phyloP scores from a whole-genome alignment of 1,140 invertebrate species.

The Drosophila pseudoananassae region DNA sequence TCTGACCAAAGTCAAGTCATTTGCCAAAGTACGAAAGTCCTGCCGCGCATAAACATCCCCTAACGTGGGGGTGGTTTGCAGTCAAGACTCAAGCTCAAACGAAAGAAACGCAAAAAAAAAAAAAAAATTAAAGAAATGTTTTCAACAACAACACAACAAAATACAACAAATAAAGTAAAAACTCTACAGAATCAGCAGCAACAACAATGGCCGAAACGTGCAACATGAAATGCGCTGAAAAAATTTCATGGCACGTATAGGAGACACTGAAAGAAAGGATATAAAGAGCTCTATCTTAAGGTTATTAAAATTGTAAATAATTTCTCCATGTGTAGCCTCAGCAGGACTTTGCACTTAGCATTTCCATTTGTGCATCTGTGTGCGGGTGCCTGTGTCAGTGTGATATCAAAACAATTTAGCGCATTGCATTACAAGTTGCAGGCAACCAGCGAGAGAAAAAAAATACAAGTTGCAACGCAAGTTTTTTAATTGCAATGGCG shows the following conservation, averaged over 20 bases:
- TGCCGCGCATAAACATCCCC: slow-evolving; percentile 74
- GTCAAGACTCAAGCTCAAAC: slow-evolving; percentile 37
- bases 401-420: slow-evolving; percentile 73
- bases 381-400: slow-evolving; percentile 31
- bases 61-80: slow-evolving; percentile 73
- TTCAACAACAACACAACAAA: slow-evolving; percentile 29
- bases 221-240: slow-evolving; percentile 74
- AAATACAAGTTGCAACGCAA: slow-evolving; percentile 68
- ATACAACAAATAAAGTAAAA: slow-evolving; percentile 43
- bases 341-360: slow-evolving; percentile 78
- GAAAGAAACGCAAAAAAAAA: slow-evolving; percentile 42
- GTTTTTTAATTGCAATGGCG: slow-evolving; percentile 71
- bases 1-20: slow-evolving; percentile 77
- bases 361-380: slow-evolving; percentile 29
- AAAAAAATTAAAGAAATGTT: slow-evolving; percentile 72
- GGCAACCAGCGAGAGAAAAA: slow-evolving; percentile 5
- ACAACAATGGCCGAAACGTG: slow-evolving; percentile 51
- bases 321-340: slow-evolving; percentile 35
- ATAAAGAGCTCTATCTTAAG: too few species aligned
- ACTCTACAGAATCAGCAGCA: slow-evolving; percentile 51
- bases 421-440: slow-evolving; percentile 67
- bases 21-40: slow-evolving; percentile 69
- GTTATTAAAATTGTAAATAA: not conserved
- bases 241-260: slow-evolving; percentile 72
- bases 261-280: slow-evolving; percentile 1